These are phyloP conservation scores for Sebastes glaucus DNA, from an alignment of 2,797 vertebrate genomes.

Conservation along the genomic window DNA sequence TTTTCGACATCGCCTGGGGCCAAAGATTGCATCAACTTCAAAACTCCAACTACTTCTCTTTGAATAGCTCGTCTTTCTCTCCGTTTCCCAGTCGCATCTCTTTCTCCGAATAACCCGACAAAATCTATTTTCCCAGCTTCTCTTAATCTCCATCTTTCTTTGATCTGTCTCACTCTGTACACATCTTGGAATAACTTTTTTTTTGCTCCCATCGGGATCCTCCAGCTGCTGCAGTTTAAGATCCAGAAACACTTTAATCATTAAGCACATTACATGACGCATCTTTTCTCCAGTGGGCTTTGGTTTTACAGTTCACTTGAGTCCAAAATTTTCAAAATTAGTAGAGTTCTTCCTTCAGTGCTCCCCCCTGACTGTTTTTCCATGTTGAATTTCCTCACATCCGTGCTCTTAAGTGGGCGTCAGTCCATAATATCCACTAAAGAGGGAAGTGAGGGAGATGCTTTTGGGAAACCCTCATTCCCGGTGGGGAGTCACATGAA, in stretches of 20 bases:
- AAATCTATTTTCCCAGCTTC: not conserved
- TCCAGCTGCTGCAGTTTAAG: not conserved
- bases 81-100: not conserved
- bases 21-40: constrained; percentile 49
- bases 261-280: not conserved
- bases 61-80: not conserved
- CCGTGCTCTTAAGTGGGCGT: not conserved
- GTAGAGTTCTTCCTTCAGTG: not conserved
- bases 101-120: not conserved
- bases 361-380: not conserved
- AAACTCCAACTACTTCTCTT: constrained; percentile 13
- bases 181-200: constrained; percentile 4
- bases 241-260: not conserved
- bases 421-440: not conserved
- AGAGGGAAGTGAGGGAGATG: not conserved
- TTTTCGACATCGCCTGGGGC: constrained; percentile 29
- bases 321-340: not conserved
- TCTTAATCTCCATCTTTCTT: constrained; percentile 12
- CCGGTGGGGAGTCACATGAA: not conserved
- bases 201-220: not conserved
- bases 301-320: not conserved
- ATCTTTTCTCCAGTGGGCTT: not conserved
- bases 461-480: not conserved
- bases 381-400: not conserved
- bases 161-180: not conserved